phyloP scores from a whole-genome alignment of 2,888 invertebrate genomes.

The Axea sp. region DNA sequence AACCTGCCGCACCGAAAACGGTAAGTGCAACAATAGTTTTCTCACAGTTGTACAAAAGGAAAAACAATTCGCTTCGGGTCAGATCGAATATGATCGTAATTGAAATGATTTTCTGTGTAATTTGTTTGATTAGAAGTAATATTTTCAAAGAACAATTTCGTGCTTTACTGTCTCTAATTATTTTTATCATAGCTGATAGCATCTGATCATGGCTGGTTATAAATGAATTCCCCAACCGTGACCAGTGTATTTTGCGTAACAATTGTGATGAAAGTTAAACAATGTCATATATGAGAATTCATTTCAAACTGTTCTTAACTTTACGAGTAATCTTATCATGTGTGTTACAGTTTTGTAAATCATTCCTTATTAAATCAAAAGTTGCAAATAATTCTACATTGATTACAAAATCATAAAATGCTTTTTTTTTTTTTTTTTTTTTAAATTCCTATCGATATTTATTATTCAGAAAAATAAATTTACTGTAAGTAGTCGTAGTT shows the following conservation, averaged over 20 bases:
- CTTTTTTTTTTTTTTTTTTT: too few relatives aligned
- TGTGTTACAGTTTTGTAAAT: conserved; percentile 19
- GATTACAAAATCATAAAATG: not conserved
- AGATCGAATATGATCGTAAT: conserved; percentile 36
- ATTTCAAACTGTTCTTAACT: conserved; percentile 16
- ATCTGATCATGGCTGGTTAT: conserved; percentile 29
- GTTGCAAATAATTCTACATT: not conserved
- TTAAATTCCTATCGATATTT: too few relatives aligned
- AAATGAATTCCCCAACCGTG: conserved; percentile 45
- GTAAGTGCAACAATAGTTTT: conserved; percentile 31
- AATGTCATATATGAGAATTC: conserved; percentile 33
- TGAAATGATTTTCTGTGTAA: conserved; percentile 49
- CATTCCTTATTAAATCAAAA: conserved; percentile 3
- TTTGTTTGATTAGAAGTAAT: conserved; percentile 53
- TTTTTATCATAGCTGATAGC: conserved; percentile 42
- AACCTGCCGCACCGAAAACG: not conserved
- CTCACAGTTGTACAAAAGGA: conserved; percentile 51
- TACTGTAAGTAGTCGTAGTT: too few relatives aligned
- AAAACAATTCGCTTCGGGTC: conserved; percentile 24
- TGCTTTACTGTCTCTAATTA: conserved; percentile 47
- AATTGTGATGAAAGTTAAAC: conserved; percentile 48
- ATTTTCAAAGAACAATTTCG: conserved; percentile 21
- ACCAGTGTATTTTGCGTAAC: conserved; percentile 34
- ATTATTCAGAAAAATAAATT: too few relatives aligned
- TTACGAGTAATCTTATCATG: conserved; percentile 17